Percentiles rank a stretch among this genome's conserved stretches.
Evolutionary conservation across 2,113 vertebrate genomes (phyloP).

Genomic region (Bungarus multicinctus): DNA sequence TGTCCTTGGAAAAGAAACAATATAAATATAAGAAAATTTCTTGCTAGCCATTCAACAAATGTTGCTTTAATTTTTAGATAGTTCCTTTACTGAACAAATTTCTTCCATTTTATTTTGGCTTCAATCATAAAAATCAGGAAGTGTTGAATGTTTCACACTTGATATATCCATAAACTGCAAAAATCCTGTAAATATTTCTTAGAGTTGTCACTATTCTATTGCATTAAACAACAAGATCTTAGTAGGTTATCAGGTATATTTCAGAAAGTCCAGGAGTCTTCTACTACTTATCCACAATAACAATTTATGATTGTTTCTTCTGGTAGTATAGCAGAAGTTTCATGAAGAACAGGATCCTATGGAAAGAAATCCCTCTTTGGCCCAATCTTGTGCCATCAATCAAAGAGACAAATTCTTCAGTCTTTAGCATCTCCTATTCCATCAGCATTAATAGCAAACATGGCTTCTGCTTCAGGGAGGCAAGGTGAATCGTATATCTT

Average conservation of each 20-base stretch:
- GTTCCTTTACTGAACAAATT: slow-evolving; percentile 41
- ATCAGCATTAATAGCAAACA: slow-evolving; percentile 89
- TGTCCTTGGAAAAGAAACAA: neutral
- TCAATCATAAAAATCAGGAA: slow-evolving; percentile 2
- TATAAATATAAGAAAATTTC: neutral
- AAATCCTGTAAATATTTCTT: neutral
- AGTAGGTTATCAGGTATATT: neutral
- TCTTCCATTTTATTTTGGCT: slow-evolving; percentile 5
- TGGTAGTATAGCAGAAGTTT: slow-evolving; percentile 6
- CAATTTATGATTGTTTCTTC: slow-evolving; percentile 8
- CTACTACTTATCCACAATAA: neutral
- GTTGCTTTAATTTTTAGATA: neutral
- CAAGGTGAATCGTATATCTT: slow-evolving; percentile 92
- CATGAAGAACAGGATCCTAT: neutral
- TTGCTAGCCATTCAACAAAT: neutral
- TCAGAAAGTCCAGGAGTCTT: neutral
- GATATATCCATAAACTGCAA: neutral
- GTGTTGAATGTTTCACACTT: neutral
- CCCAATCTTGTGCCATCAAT: neutral
- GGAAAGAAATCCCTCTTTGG: neutral
- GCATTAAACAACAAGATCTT: fast-evolving
- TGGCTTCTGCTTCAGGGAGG: slow-evolving; percentile 87
- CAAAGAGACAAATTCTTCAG: slow-evolving; percentile 48
- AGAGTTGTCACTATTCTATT: fast-evolving
- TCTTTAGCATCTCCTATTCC: slow-evolving; percentile 89